A percentile compares a stretch with the other conserved stretches of the same genome.
Evolutionary conservation across 64 coral and sea anemone genomes (phyloP).

Genomic region (Stylophora pistillata): DNA sequence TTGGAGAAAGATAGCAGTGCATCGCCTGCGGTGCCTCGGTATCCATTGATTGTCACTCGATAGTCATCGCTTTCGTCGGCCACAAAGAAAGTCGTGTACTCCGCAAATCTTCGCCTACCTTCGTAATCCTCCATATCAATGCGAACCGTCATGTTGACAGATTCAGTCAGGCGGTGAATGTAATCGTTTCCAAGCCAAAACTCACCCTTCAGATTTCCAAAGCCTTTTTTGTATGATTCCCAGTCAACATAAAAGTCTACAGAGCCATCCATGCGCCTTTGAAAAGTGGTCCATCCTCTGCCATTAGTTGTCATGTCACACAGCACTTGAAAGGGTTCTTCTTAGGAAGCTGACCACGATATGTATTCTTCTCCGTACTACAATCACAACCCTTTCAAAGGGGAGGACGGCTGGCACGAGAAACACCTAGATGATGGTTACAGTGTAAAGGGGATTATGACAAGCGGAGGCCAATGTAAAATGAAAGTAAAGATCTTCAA

Average conservation of each 20-base stretch:
- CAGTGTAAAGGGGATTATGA: too few species aligned
- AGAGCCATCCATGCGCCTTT: not conserved
- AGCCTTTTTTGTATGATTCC: not conserved
- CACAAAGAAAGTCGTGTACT: not conserved
- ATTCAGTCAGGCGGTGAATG: too few species aligned
- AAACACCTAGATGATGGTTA: too few species aligned
- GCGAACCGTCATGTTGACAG: not conserved
- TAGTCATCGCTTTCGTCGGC: not conserved
- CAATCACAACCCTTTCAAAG: too few species aligned
- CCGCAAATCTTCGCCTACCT: not conserved
- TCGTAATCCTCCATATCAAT: not conserved
- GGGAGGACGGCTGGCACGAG: too few species aligned
- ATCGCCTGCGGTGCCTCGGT: not conserved
- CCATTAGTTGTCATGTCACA: not conserved
- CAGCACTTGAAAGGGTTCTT: not conserved
- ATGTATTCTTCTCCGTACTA: constrained; percentile 6
- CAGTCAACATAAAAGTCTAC: not conserved
- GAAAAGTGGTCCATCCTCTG: not conserved
- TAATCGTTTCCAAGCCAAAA: not conserved
- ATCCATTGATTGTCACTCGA: not conserved
- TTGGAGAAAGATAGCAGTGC: not conserved
- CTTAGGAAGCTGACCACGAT: not conserved
- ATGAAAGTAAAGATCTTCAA: too few species aligned
- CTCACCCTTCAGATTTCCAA: not conserved
- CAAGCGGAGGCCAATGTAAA: too few species aligned